These are phyloP conservation scores for Poecilus cupreus DNA, from an alignment of 2,888 invertebrate species.

Conservation along the genomic window DNA sequence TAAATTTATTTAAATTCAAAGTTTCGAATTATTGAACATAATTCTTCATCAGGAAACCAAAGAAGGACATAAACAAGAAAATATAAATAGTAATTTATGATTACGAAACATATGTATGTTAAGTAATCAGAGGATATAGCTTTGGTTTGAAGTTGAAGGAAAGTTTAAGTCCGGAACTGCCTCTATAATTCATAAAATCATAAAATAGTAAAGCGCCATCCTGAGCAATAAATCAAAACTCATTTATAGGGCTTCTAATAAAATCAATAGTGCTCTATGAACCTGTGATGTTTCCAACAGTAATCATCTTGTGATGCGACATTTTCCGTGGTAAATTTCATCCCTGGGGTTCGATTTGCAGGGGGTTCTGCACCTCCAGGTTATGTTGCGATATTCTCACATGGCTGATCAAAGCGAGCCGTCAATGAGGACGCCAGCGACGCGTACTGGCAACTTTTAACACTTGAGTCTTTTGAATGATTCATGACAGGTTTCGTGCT, in stretches of 20 bases:
- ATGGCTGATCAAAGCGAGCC: conserved; percentile 22
- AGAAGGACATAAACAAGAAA: too few species aligned
- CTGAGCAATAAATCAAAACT: background rate
- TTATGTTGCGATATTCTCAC: background rate
- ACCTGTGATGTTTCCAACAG: background rate
- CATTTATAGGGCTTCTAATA: background rate
- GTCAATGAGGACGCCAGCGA: background rate
- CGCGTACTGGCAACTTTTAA: background rate
- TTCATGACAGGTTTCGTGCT: background rate
- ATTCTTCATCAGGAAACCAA: too few species aligned
- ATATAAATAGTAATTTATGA: too few species aligned
- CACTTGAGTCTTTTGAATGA: background rate
- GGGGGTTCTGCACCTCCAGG: conserved; percentile 1
- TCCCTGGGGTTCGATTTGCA: conserved; percentile 29
- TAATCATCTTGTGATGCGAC: conserved; percentile 29
- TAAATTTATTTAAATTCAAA: too few species aligned
- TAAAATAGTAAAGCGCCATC: background rate
- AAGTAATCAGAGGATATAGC: background rate
- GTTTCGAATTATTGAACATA: too few species aligned
- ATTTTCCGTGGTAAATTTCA: conserved; percentile 9
- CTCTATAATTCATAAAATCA: too few species aligned
- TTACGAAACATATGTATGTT: too few species aligned
- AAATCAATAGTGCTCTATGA: conserved; percentile 18
- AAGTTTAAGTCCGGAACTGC: too few species aligned
- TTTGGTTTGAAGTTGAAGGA: background rate